phyloP scores from a whole-genome alignment of 2,888 invertebrate genomes.

The Scaptomyza tumidula region DNA sequence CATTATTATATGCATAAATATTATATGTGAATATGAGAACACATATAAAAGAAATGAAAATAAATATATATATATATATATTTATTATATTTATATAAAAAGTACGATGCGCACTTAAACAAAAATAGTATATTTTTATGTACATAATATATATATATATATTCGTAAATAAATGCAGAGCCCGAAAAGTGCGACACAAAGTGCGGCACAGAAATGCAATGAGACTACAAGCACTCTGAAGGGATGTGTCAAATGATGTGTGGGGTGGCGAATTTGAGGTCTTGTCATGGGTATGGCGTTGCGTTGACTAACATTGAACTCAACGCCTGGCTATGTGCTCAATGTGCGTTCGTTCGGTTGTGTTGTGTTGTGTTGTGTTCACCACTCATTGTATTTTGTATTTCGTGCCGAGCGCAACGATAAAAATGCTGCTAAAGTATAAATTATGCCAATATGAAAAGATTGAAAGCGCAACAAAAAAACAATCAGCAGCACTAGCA shows the following conservation, averaged over 20 bases:
- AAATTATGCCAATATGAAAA: constrained; percentile 76
- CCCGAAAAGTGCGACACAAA: constrained; percentile 38
- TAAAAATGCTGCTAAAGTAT: constrained; percentile 79
- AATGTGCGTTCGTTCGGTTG: neutral
- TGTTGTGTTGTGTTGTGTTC: constrained; percentile 50
- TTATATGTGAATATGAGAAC: constrained; percentile 18
- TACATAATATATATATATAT: constrained; percentile 5
- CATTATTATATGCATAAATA: constrained; percentile 41
- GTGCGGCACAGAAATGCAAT: constrained; percentile 34
- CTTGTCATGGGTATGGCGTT: constrained; percentile 24
- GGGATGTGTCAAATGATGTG: neutral
- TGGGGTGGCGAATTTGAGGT: neutral
- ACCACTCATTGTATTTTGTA: constrained; percentile 57
- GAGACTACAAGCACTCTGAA: constrained; percentile 11
- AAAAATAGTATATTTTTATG: constrained; percentile 1
- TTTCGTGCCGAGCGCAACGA: constrained; percentile 75
- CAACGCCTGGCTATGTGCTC: constrained; percentile 27
- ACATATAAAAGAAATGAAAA: constrained; percentile 1
- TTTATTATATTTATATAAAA: constrained; percentile 15
- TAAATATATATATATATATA: constrained; percentile 1
- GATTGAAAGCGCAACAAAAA: constrained; percentile 30
- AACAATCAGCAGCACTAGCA: constrained; percentile 10
- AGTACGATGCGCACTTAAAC: constrained; percentile 37
- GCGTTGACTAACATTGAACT: constrained; percentile 70
- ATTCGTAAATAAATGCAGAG: constrained; percentile 30